Base-by-base conservation (phyloP, 2,113 vertebrate species). In the Elephas maximus region DNA sequence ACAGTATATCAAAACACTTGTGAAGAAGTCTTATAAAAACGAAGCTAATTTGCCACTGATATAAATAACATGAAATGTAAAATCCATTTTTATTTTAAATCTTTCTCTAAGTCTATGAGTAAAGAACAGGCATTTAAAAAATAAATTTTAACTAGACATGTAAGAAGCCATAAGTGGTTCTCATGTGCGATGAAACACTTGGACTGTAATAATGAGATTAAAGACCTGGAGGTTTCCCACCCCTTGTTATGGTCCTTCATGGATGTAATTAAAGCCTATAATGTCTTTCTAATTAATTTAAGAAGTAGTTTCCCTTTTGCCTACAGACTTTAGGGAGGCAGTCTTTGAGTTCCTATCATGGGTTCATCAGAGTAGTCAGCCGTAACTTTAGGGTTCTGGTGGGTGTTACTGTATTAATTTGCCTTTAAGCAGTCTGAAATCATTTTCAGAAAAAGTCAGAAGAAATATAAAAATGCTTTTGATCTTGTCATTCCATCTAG, bases 81-180 rank as follows among this genome's bases (percentile, higher is more conserved):
- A 21, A 30, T 53, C 88, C 71, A 73, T 77, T 90, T 80, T 69
- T 82, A 41, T 63, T 95, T 80, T 60, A 45, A 83, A 11, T 60
- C 33, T 45, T 94, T 85, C 37, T 77, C 53, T 93, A 95, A 91
- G 51, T 83, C 83, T 94, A 1, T 97, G 76, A 60, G 30, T 80
- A 82, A 88, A 94, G 51, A 71, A 88, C 21, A 71, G 7, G 53
- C 69, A 78, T 86, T 91, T 71, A 67, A 93, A 94, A 82, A 90
- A 96, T 83, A 94, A 95, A 67, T 67, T 82, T 57, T 90, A 88
- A 93, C 48, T 33, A 89, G 86, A 87, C 94, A 92, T 57, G 2
- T 87, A 93, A 84, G 62, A 91, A 84, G 45, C 88, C 37, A 26
- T 83, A 90, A 53, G 21, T 73, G 57, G 63, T 78, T 95, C 94